These are phyloP conservation scores for Sphaerophoria taeniata DNA, from an alignment of 2,888 invertebrate species.

Conservation along the genomic window DNA sequence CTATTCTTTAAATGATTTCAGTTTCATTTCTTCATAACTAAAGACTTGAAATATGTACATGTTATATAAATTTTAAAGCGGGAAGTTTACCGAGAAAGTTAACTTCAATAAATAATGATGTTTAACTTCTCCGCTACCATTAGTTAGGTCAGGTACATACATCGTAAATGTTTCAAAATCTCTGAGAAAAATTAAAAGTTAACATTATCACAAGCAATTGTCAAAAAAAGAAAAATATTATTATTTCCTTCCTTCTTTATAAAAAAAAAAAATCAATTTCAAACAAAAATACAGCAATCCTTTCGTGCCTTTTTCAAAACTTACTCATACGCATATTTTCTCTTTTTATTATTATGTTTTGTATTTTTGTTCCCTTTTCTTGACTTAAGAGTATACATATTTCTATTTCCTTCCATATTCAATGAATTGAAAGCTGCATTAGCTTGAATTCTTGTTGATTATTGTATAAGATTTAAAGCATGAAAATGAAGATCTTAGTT, in stretches of 20 bases:
- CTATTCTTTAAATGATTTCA: too few species aligned
- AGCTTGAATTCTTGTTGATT: slow-evolving; percentile 67
- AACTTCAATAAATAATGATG: too few species aligned
- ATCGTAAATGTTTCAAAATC: background rate
- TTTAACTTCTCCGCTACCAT: too few species aligned
- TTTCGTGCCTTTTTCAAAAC: slow-evolving; percentile 71
- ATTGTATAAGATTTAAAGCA: slow-evolving; percentile 63
- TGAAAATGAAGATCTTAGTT: slow-evolving; percentile 36
- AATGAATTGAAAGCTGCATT: slow-evolving; percentile 12
- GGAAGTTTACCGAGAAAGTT: too few species aligned
- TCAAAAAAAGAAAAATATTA: slow-evolving; percentile 7
- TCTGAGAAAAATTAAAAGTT: slow-evolving; percentile 34
- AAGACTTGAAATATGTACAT: too few species aligned
- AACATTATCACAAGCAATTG: slow-evolving; percentile 61
- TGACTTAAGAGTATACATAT: slow-evolving; percentile 2
- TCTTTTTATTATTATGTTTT: slow-evolving; percentile 21
- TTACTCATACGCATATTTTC: slow-evolving; percentile 37
- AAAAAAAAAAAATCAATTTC: slow-evolving; percentile 51
- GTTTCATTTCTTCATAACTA: too few species aligned
- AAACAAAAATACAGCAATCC: slow-evolving; percentile 59
- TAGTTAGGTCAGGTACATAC: slow-evolving; percentile 20
- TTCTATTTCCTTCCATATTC: slow-evolving; percentile 43
- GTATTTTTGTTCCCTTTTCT: background rate
- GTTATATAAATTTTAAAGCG: too few species aligned
- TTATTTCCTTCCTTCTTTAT: slow-evolving; percentile 7